Evolutionary conservation across 2,797 vertebrate species (phyloP).

Genomic region (Microcaecilia unicolor): DNA sequence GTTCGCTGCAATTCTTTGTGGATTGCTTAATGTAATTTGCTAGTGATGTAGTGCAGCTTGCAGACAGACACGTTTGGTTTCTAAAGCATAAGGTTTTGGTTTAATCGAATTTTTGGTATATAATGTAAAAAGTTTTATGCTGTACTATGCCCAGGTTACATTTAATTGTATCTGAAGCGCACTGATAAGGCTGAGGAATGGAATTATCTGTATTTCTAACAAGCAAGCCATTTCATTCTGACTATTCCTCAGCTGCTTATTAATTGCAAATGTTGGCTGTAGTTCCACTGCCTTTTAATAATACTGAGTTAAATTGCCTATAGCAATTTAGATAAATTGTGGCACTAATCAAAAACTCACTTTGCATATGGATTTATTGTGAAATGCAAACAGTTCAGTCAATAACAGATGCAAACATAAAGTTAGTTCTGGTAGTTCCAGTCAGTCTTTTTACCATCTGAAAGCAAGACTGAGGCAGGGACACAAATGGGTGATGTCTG

Average conservation of each 20-base stretch:
- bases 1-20: too few species aligned
- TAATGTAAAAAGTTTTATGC: slow-evolving; percentile 27
- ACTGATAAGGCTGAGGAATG: slow-evolving; percentile 35
- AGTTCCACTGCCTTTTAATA: slow-evolving; percentile 45
- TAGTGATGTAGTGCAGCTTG: slow-evolving; percentile 21
- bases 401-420: too few species aligned
- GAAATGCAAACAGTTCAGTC: slow-evolving; percentile 25
- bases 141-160: slow-evolving; percentile 30
- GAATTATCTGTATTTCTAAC: slow-evolving; percentile 38
- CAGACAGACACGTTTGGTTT: slow-evolving; percentile 32
- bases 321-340: slow-evolving; percentile 40
- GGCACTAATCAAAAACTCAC: slow-evolving; percentile 51
- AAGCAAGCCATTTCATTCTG: slow-evolving; percentile 30
- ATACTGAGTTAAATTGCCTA: slow-evolving; percentile 45
- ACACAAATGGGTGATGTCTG: too few species aligned
- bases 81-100: slow-evolving; percentile 40
- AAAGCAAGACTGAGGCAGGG: too few species aligned
- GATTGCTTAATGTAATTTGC: too few species aligned
- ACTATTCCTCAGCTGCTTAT: slow-evolving; percentile 37
- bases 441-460: too few species aligned
- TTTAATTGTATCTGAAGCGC: slow-evolving; percentile 44
- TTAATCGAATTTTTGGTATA: slow-evolving; percentile 38
- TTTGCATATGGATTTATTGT: slow-evolving; percentile 34
- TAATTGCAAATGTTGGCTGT: slow-evolving; percentile 45
- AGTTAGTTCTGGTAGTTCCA: too few species aligned